A percentile compares a stretch with the other conserved stretches of the same genome.
Conservation (phyloP, 2,888 invertebrate species). For the Archaeoteleia sp. region DNA sequence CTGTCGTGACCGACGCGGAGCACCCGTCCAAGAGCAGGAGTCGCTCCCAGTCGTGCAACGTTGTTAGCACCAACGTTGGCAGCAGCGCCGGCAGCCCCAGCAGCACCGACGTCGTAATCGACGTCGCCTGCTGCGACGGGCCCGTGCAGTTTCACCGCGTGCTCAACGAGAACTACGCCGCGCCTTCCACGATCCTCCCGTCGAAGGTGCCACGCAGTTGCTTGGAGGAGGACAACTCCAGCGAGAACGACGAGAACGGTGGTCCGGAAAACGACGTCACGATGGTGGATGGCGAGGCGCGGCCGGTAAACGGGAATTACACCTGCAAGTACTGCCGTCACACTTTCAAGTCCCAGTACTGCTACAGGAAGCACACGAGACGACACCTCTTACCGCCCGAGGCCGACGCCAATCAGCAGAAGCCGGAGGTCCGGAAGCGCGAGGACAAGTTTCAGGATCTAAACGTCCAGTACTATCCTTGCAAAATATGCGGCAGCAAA, state of each 20-base stretch:
- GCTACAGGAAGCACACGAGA: constrained; percentile 87
- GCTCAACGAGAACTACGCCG: constrained; percentile 85
- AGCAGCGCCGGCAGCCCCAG: constrained; percentile 47
- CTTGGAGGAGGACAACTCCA: constrained; percentile 44
- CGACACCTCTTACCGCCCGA: constrained; percentile 67
- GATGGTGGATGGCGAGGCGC: constrained; percentile 57
- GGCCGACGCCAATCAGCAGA: constrained; percentile 37
- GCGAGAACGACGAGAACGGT: constrained; percentile 66
- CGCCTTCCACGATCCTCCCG: constrained; percentile 27
- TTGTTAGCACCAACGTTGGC: constrained; percentile 18
- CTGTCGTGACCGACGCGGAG: constrained; percentile 47
- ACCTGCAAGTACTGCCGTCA: constrained; percentile 86
- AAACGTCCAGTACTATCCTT: constrained; percentile 93
- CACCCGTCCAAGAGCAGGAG: constrained; percentile 18
- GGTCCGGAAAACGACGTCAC: constrained; percentile 61
- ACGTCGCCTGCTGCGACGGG: constrained; percentile 94
- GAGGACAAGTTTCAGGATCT: constrained; percentile 83
- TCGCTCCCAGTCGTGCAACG: constrained; percentile 30
- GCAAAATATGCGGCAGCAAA: constrained; percentile 93
- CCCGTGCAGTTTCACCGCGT: constrained; percentile 91
- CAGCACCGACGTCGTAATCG: constrained; percentile 82
- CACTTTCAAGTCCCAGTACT: constrained; percentile 89
- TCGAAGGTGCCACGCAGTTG: constrained; percentile 19
- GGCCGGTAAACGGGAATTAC: constrained; percentile 72
- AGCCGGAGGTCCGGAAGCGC: constrained; percentile 60